Conservation (phyloP, 2,113 vertebrate genomes). For the Pipa parva region DNA sequence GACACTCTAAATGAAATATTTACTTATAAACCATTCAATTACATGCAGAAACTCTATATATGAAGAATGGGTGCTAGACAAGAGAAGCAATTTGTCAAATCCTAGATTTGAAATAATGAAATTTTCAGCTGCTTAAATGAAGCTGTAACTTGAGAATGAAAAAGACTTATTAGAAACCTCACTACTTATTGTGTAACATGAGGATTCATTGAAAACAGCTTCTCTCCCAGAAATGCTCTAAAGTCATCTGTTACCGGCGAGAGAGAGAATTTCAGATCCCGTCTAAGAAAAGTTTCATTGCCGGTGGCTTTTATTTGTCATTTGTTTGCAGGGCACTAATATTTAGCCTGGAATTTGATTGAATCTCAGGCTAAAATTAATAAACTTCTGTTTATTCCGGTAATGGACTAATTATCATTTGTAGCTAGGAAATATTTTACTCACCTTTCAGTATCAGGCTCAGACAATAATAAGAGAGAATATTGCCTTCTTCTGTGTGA, state of each 20-base stretch:
- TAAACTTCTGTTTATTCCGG: too few relatives aligned
- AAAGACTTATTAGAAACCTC: slow-evolving; percentile 25
- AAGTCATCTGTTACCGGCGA: neutral
- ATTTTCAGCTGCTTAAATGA: slow-evolving; percentile 26
- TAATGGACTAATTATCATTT: too few relatives aligned
- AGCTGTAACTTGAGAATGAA: slow-evolving; percentile 33
- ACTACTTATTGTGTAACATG: slow-evolving; percentile 18
- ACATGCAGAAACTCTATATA: neutral
- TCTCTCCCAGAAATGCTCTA: neutral
- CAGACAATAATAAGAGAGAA: too few relatives aligned
- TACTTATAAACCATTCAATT: slow-evolving; percentile 7
- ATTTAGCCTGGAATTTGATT: too few relatives aligned
- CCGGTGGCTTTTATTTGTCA: neutral
- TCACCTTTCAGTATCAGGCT: too few relatives aligned
- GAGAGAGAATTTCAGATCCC: too few relatives aligned
- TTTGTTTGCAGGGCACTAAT: neutral
- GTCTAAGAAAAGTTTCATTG: too few relatives aligned
- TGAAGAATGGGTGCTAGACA: neutral
- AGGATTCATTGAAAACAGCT: slow-evolving; percentile 15
- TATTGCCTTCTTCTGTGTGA: too few relatives aligned
- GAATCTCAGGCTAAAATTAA: too few relatives aligned
- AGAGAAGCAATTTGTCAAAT: slow-evolving; percentile 19
- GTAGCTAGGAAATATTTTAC: too few relatives aligned
- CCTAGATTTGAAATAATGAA: slow-evolving; percentile 28
- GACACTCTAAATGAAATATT: slow-evolving; percentile 3